Evolutionary conservation across 2,113 vertebrate species (phyloP).

Genomic region (Laticauda colubrina): DNA sequence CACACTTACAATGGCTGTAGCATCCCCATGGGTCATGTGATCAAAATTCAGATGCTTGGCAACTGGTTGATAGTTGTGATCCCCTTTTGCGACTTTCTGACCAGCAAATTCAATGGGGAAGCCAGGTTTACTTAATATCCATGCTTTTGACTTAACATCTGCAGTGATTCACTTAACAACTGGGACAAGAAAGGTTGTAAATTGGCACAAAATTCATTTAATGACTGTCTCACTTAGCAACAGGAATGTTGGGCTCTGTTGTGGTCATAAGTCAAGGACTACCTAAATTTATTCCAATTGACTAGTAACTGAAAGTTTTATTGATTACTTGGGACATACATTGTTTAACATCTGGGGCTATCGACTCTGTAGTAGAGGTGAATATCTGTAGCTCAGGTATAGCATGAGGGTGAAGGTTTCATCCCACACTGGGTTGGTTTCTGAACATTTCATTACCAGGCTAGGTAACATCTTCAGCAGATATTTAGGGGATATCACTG

Average conservation of each 20-base stretch:
- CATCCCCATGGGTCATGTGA: not conserved
- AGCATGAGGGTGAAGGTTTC: no score
- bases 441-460: no score
- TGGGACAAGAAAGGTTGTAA: not conserved
- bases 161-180: not conserved
- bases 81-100: not conserved
- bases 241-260: not conserved
- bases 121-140: not conserved
- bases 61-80: not conserved
- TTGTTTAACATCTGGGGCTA: not conserved
- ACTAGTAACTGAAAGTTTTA: not conserved
- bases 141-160: not conserved
- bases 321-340: not conserved
- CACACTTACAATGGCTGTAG: not conserved
- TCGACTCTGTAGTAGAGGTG: no score
- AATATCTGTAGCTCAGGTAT: no score
- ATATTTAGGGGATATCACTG: no score
- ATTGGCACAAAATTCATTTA: not conserved
- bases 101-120: not conserved
- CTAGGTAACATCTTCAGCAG: no score
- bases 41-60: not conserved
- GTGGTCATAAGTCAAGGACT: not conserved
- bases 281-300: not conserved
- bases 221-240: not conserved
- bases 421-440: no score